A percentile compares a stretch with the other conserved stretches of the same genome.
These are phyloP conservation scores for Cyclina sinensis DNA, from an alignment of 1,140 invertebrate species.

Conservation along the genomic window DNA sequence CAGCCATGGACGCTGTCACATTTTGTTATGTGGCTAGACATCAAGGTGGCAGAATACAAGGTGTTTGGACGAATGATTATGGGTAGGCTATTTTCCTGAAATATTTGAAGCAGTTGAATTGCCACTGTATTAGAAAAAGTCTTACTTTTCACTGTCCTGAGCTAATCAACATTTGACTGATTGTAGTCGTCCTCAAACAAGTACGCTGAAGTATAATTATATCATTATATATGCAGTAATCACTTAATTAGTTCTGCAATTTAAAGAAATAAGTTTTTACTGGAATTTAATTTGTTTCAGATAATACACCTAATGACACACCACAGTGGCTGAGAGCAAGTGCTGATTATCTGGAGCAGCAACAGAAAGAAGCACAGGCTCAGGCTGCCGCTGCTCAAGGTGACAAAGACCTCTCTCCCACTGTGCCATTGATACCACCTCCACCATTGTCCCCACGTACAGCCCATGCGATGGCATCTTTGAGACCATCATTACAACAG, in stretches of 20 bases:
- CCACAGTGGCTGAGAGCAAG: slow-evolving; percentile 61
- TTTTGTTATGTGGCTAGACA: slow-evolving; percentile 79
- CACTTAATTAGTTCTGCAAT: too few relatives aligned
- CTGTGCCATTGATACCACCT: slow-evolving; percentile 15
- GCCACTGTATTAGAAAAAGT: too few relatives aligned
- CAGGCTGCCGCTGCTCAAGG: slow-evolving; percentile 33
- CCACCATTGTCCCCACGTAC: slow-evolving; percentile 47
- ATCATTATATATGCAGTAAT: too few relatives aligned
- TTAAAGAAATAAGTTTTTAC: neutral
- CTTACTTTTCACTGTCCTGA: too few relatives aligned
- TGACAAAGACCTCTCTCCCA: slow-evolving; percentile 55
- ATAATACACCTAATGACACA: slow-evolving; percentile 65
- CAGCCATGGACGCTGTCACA: slow-evolving; percentile 78
- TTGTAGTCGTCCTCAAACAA: too few relatives aligned
- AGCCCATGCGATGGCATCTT: slow-evolving; percentile 53
- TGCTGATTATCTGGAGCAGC: slow-evolving; percentile 63
- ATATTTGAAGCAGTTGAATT: neutral
- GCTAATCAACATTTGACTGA: too few relatives aligned
- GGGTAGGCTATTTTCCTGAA: slow-evolving; percentile 66
- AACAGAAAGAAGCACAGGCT: slow-evolving; percentile 65
- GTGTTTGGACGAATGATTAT: slow-evolving; percentile 76
- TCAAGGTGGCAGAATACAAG: slow-evolving; percentile 78
- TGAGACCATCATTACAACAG: slow-evolving; percentile 53
- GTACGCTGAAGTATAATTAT: too few relatives aligned
- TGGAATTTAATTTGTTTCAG: slow-evolving; percentile 31